These are phyloP conservation scores for Amia ocellicauda DNA, from an alignment of 2,113 vertebrate genomes.

Conservation along the genomic window DNA sequence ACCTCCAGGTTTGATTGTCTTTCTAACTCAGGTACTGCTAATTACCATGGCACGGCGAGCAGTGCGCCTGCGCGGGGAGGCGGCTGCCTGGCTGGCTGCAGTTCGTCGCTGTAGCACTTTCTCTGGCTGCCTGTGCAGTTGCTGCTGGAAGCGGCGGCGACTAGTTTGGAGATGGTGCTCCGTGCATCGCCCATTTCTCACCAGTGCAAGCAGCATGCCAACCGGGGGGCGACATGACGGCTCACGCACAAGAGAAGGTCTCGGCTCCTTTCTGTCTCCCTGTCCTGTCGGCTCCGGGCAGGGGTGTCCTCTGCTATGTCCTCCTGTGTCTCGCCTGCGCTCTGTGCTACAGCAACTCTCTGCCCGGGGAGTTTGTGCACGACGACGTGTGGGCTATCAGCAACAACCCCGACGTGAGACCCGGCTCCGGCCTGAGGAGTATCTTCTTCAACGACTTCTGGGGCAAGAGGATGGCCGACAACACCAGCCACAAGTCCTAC, in stretches of 20 bases:
- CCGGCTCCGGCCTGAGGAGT: constrained; percentile 67
- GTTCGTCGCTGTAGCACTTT: constrained; percentile 5
- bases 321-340: constrained; percentile 65
- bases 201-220: constrained; percentile 32
- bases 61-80: constrained; percentile 52
- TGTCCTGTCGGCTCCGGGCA: constrained; percentile 29
- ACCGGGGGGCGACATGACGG: constrained; percentile 61
- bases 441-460: constrained; percentile 92
- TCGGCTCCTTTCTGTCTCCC: constrained; percentile 21
- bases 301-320: constrained; percentile 43
- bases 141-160: constrained; percentile 19
- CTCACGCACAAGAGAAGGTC: constrained; percentile 36
- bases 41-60: not conserved
- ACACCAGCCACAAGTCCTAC: constrained; percentile 97
- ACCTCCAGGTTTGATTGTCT: not conserved
- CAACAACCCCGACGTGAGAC: constrained; percentile 87
- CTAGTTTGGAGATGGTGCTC: constrained; percentile 38
- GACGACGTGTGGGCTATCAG: constrained; percentile 96
- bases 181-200: constrained; percentile 1
- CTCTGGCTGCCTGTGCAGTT: not conserved
- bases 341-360: constrained; percentile 81
- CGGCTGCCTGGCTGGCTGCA: constrained; percentile 27
- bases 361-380: constrained; percentile 91
- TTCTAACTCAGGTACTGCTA: constrained; percentile 13
- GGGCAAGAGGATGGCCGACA: constrained; percentile 91